Conservation (phyloP, 2,113 vertebrate genomes). For the Suncus etruscus region DNA sequence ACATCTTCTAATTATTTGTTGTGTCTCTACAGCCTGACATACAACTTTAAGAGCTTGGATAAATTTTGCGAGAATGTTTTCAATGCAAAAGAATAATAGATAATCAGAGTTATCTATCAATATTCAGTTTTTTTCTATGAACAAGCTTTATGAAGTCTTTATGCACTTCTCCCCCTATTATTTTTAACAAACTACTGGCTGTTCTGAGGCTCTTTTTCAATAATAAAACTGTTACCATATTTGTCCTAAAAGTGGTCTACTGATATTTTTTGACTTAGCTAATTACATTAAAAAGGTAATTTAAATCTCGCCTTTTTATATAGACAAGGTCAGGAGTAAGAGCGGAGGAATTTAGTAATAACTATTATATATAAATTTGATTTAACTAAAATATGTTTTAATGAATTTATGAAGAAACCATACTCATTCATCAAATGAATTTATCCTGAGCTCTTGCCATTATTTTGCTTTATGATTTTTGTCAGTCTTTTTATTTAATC, state of each 20-base stretch:
- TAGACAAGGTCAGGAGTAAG: constrained; percentile 15
- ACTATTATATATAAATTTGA: constrained; percentile 54
- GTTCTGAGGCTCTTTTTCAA: constrained; percentile 66
- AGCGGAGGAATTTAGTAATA: neutral
- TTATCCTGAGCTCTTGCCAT: constrained; percentile 4
- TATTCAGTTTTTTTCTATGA: constrained; percentile 54
- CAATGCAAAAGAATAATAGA: constrained; percentile 55
- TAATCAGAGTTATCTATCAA: constrained; percentile 64
- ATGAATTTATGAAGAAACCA: constrained; percentile 6
- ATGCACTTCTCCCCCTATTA: neutral
- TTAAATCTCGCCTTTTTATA: constrained; percentile 49
- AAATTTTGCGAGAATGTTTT: constrained; percentile 43
- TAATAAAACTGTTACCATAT: constrained; percentile 50
- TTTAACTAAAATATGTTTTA: constrained; percentile 6
- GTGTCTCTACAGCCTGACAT: neutral
- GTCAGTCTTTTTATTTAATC: constrained; percentile 8
- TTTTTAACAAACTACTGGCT: constrained; percentile 51
- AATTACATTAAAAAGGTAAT: constrained; percentile 42
- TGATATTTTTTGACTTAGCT: constrained; percentile 65
- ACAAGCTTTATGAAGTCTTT: constrained; percentile 60
- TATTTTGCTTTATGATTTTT: constrained; percentile 55
- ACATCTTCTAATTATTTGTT: constrained; percentile 48
- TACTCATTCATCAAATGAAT: neutral
- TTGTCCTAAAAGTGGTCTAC: constrained; percentile 67
- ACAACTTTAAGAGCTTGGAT: constrained; percentile 44